phyloP scores from a whole-genome alignment of 2,113 vertebrate genomes.

The Chaetura pelagica region DNA sequence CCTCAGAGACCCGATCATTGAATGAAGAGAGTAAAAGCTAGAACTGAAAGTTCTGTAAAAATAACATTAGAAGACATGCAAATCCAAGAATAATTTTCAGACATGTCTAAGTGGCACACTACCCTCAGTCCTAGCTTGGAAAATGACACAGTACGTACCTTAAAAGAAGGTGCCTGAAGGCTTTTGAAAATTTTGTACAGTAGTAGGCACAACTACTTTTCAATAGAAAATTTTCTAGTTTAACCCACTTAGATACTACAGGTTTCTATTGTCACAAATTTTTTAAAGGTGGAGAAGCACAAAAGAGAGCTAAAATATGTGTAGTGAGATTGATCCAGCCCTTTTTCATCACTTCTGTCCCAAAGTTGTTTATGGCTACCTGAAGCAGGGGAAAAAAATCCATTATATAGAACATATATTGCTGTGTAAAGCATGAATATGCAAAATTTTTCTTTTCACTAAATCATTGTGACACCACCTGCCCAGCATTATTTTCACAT shows the following conservation, averaged over 20 bases:
- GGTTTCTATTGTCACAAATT: background rate
- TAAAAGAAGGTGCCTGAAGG: background rate
- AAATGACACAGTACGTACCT: background rate
- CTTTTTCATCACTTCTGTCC: background rate
- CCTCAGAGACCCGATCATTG: background rate
- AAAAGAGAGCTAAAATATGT: background rate
- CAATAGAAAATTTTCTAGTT: background rate
- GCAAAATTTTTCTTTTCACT: background rate
- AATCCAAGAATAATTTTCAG: background rate
- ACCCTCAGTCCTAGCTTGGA: background rate
- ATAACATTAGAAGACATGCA: background rate
- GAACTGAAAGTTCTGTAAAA: background rate
- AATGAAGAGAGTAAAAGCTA: background rate
- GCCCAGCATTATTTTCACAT: background rate
- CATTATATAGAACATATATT: background rate
- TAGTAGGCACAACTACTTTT: background rate
- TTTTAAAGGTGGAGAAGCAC: background rate
- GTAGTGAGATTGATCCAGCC: background rate
- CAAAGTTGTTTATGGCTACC: background rate
- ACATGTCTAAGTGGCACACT: background rate
- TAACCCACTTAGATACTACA: background rate
- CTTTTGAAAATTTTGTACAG: background rate
- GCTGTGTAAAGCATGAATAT: background rate
- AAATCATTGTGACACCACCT: background rate
- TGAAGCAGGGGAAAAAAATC: background rate